Conservation (phyloP, 2,113 vertebrate species). For the Brachypodius melanocephalos region DNA sequence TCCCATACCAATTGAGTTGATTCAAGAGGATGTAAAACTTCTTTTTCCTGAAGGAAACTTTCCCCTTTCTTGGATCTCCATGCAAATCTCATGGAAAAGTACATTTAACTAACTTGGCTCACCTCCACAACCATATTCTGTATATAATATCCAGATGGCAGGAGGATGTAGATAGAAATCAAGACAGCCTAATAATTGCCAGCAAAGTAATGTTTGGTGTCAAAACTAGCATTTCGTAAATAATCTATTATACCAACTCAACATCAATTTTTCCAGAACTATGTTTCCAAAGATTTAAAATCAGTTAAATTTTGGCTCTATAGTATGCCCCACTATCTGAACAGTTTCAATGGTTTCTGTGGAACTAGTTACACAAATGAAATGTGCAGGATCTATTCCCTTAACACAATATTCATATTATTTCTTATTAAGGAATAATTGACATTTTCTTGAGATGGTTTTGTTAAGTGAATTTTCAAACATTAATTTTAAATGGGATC, state of each 20-base stretch:
- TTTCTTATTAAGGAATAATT: not conserved
- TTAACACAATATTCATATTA: not conserved
- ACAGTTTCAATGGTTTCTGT: not conserved
- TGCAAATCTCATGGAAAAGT: not conserved
- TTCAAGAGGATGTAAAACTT: not conserved
- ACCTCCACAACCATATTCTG: not conserved
- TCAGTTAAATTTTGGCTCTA: not conserved
- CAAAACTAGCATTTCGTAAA: not conserved
- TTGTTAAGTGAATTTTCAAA: not conserved
- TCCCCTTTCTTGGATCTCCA: not conserved
- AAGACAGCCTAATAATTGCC: not conserved
- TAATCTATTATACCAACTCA: not conserved
- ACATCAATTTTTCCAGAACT: not conserved
- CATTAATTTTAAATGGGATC: not conserved
- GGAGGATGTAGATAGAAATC: not conserved
- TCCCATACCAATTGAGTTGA: not conserved
- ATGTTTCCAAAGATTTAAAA: not conserved
- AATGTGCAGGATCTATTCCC: not conserved
- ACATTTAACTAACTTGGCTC: not conserved
- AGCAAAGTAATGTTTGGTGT: constrained; percentile 1
- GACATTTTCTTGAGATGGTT: not conserved
- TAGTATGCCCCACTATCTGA: not conserved
- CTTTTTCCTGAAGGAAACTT: not conserved
- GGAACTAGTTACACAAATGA: not conserved
- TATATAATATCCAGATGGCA: not conserved